Evolutionary conservation across 2,113 vertebrate species (phyloP).

Genomic region (Pseudorhombus dupliciocellatus): DNA sequence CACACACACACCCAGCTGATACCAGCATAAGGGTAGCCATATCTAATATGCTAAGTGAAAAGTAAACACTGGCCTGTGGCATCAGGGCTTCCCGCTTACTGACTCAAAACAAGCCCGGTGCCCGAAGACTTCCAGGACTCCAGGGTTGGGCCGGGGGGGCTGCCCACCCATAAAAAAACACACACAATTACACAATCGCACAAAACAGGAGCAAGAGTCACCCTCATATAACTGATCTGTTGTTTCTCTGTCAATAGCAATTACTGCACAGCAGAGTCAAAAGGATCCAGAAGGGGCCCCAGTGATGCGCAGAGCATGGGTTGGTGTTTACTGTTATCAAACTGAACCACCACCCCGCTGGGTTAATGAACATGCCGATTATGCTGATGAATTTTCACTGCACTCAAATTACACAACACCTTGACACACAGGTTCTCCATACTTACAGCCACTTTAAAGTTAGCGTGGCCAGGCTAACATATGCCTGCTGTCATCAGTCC

Average conservation of each 20-base stretch:
- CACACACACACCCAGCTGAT: conserved; percentile 55
- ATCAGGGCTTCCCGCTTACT: conserved; percentile 70
- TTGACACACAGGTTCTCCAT: too few species aligned
- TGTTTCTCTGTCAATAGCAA: conserved; percentile 53
- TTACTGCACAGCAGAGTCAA: conserved; percentile 11
- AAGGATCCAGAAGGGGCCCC: conserved; percentile 12
- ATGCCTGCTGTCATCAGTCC: too few species aligned
- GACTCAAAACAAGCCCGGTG: conserved; percentile 61
- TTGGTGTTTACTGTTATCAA: background rate
- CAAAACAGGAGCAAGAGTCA: conserved; percentile 35
- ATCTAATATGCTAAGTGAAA: conserved; percentile 79
- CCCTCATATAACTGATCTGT: conserved; percentile 42
- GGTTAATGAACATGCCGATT: background rate
- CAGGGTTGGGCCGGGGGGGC: conserved; percentile 16
- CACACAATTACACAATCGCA: conserved; percentile 17
- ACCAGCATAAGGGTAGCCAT: conserved; percentile 78
- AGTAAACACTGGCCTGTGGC: conserved; percentile 67
- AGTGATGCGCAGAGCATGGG: background rate
- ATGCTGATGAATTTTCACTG: too few species aligned
- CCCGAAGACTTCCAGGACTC: conserved; percentile 40
- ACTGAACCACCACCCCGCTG: background rate
- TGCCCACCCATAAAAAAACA: conserved; percentile 30
- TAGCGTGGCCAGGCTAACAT: too few species aligned
- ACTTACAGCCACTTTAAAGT: too few species aligned
- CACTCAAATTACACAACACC: too few species aligned